Base-by-base conservation (phyloP, 2,888 invertebrate species). In the Tortrix viridana region DNA sequence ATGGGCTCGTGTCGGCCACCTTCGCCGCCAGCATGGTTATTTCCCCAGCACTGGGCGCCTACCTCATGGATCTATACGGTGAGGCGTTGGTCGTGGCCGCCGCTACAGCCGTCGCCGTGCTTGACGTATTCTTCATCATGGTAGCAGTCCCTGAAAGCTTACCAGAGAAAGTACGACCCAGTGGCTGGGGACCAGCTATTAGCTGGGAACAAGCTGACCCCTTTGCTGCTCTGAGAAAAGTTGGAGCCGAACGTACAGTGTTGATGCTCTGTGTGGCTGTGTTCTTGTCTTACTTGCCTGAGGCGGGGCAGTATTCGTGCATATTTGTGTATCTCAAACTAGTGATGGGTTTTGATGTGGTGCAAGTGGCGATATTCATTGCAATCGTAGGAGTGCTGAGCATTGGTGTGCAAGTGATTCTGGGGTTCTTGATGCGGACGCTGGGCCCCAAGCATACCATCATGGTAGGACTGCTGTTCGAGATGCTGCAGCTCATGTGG, bases 11-110 rank as follows among this genome's bases (percentile, higher is more conserved):
- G n/a, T 98, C 98, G 22, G 99, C 99, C 26, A 99, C 99, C 61
- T 99, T 99, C 93, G 99, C 99, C 16, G 99, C 99, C 69, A 99
- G 98, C 84, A 96, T 99, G 95, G 99, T 99, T 52, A 99, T 99
- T 72, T 98, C 98, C 66, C 99, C 99, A 12, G 99, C 99, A 2
- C 93, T 99, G 59, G 99, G 99, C 61, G 96, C 96, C 65, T 97
- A 97, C 79, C 93, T 97, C 52, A 96, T 96, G 95, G 95, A 96
- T 80, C 93, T 95, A 65, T 98, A 98, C 82, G 96, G 97, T 52
- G 95, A 95, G 77, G 95, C 95, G 65, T 93, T 98, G 57, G 98
- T 99, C 44, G 98, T 99, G 50, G 98, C 98, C 46, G 93, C 99
- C 67, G 99, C 99, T 47, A 98, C 99, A 0, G 97, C 97, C 56